phyloP scores from a whole-genome alignment of 2,888 invertebrate species.

The Nectonema munidae region DNA sequence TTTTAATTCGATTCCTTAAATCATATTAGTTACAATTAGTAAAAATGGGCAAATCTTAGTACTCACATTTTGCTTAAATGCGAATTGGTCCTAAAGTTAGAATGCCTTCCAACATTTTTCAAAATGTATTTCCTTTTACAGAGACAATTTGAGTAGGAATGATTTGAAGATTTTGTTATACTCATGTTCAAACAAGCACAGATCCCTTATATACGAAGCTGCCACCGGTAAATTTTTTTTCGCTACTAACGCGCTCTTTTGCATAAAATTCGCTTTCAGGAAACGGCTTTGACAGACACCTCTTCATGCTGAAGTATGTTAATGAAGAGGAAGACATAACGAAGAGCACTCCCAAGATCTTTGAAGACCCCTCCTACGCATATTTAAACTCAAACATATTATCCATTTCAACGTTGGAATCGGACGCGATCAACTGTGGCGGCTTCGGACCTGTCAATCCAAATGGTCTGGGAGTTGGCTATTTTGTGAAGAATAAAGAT shows the following conservation, averaged over 20 bases:
- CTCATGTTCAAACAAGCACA: conserved; percentile 9
- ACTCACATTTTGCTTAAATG: no score
- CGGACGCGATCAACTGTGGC: conserved; percentile 49
- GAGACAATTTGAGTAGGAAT: no score
- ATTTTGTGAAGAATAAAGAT: conserved; percentile 43
- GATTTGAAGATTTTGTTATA: neutral
- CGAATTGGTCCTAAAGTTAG: no score
- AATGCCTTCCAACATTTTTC: no score
- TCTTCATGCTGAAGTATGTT: conserved; percentile 48
- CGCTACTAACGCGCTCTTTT: no score
- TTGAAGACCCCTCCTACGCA: conserved; percentile 39
- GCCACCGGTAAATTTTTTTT: no score
- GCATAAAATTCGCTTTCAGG: conserved; percentile 29
- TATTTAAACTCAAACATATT: conserved; percentile 52
- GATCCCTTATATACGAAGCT: conserved; percentile 2
- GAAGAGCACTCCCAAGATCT: conserved; percentile 33
- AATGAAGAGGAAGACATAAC: conserved; percentile 28
- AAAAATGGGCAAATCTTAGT: no score
- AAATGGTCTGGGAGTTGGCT: conserved; percentile 72
- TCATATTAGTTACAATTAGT: no score
- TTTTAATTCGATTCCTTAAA: no score
- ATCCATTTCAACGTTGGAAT: conserved; percentile 67
- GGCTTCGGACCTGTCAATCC: conserved; percentile 66
- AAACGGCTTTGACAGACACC: conserved; percentile 76
- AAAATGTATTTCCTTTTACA: no score